These are phyloP conservation scores for Ips nitidus DNA, from an alignment of 1,140 invertebrate genomes.

Conservation along the genomic window DNA sequence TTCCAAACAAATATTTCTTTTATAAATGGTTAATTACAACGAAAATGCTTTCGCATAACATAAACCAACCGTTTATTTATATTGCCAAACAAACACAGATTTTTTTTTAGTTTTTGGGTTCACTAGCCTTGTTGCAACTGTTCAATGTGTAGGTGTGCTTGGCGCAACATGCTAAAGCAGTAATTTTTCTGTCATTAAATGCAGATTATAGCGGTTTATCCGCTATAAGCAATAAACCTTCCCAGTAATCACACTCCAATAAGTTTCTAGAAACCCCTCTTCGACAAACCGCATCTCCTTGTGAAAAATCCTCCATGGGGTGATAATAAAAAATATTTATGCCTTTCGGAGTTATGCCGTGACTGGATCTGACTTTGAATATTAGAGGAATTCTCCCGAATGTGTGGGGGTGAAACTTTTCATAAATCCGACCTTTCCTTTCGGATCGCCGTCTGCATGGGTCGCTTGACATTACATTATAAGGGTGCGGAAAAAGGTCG, in stretches of 20 bases:
- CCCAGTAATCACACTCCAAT: neutral
- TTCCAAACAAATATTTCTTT: conserved; percentile 24
- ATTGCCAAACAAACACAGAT: conserved; percentile 2
- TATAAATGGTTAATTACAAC: conserved; percentile 19
- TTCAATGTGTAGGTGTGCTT: neutral
- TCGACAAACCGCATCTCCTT: neutral
- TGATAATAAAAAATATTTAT: conserved; percentile 26
- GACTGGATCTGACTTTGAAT: conserved; percentile 33
- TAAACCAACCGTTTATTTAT: conserved; percentile 16
- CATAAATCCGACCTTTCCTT: conserved; percentile 35
- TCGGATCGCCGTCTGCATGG: conserved; percentile 18
- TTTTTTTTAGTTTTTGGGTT: conserved; percentile 7
- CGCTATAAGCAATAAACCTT: neutral
- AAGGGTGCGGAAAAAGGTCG: conserved; percentile 36
- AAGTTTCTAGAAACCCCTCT: neutral
- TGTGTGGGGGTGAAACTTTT: conserved; percentile 25
- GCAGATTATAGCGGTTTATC: too few relatives aligned
- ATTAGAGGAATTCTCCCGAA: conserved; percentile 25
- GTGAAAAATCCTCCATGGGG: neutral
- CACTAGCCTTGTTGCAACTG: neutral
- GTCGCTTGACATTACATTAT: conserved; percentile 35
- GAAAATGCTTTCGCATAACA: conserved; percentile 12
- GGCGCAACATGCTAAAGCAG: neutral
- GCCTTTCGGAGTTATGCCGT: conserved; percentile 17
- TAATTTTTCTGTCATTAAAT: too few relatives aligned